These are phyloP conservation scores for Melanerpes aurifrons DNA, from an alignment of 2,113 vertebrate genomes.

Conservation along the genomic window DNA sequence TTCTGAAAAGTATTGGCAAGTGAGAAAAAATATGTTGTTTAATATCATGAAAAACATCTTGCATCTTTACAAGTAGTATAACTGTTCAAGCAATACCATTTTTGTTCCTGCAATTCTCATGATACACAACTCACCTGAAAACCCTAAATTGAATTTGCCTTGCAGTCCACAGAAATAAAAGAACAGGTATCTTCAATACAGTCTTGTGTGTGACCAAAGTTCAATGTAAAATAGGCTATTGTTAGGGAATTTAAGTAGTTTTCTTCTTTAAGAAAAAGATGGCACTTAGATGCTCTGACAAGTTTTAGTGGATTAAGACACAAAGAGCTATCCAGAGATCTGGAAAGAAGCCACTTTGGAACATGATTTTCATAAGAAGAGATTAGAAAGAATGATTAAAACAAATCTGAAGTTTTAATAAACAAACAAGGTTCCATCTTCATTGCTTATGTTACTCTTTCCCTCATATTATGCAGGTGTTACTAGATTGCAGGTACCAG, in stretches of 20 bases:
- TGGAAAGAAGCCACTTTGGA: slow-evolving; percentile 12
- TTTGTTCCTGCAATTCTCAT: neutral
- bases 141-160: neutral
- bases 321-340: neutral
- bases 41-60: neutral
- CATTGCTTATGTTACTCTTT: neutral
- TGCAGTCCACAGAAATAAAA: neutral
- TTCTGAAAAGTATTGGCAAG: neutral
- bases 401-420: slow-evolving; percentile 10
- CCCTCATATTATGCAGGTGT: neutral
- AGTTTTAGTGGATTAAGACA: neutral
- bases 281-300: neutral
- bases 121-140: neutral
- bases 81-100: neutral
- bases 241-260: neutral
- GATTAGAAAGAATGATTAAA: slow-evolving; percentile 24
- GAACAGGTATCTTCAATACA: neutral
- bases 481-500: slow-evolving; percentile 21
- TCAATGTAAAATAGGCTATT: neutral
- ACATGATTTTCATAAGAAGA: neutral
- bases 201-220: neutral
- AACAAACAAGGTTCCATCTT: slow-evolving; percentile 22
- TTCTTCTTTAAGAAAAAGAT: neutral
- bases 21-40: neutral
- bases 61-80: neutral